These are phyloP conservation scores for Rhagoletis pomonella DNA, from an alignment of 1,140 invertebrate genomes.

Conservation along the genomic window DNA sequence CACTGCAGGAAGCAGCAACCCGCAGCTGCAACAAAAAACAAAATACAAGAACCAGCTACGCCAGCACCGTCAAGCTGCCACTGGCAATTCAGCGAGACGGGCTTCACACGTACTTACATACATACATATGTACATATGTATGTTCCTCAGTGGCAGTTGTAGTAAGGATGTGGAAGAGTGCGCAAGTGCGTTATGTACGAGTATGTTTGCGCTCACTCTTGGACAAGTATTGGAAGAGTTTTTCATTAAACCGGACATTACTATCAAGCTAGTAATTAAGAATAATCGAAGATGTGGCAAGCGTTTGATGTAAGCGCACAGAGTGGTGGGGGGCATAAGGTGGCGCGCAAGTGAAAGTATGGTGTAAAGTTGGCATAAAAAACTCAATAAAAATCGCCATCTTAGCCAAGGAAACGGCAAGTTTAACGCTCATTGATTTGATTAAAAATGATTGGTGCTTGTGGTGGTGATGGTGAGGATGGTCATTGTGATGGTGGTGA, in stretches of 20 bases:
- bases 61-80: not conserved
- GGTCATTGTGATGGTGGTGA: not conserved
- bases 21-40: no score
- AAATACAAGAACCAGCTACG: no score
- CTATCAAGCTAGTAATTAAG: slow-evolving; percentile 52
- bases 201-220: not conserved
- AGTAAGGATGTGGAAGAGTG: not conserved
- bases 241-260: slow-evolving; percentile 52
- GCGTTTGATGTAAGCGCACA: not conserved
- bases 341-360: no score
- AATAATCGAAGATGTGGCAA: slow-evolving; percentile 51
- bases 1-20: no score
- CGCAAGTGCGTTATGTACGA: not conserved
- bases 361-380: no score
- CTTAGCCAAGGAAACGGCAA: not conserved
- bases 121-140: not conserved
- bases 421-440: slow-evolving; percentile 53
- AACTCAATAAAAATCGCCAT: no score
- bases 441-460: slow-evolving; percentile 39
- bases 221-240: not conserved
- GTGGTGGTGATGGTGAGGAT: not conserved
- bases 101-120: not conserved
- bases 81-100: not conserved
- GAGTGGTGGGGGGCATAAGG: no score
- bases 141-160: not conserved